phyloP scores from a whole-genome alignment of 2,888 invertebrate species.

The Rotaria sp. region DNA sequence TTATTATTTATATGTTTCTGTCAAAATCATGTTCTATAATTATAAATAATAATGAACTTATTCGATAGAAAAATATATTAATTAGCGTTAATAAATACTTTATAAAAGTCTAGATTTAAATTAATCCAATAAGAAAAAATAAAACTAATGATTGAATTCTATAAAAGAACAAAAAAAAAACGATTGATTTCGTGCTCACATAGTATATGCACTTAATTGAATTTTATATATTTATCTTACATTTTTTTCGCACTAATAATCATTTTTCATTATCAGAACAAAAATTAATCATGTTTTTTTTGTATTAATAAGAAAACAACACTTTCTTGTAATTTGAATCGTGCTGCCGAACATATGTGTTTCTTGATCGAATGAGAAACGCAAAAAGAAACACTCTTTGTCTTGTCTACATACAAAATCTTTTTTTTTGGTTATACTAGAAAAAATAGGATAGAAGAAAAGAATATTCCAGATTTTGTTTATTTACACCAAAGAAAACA shows the following conservation, averaged over 20 bases:
- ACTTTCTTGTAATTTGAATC: neutral
- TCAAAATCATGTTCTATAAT: too few relatives aligned
- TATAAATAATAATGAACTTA: too few relatives aligned
- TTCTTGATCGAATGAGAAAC: neutral
- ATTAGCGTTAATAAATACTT: too few relatives aligned
- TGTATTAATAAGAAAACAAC: neutral
- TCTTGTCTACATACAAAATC: neutral
- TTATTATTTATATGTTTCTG: too few relatives aligned
- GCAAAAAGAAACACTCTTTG: neutral
- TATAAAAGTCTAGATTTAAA: too few relatives aligned
- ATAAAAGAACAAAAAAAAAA: neutral
- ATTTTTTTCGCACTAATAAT: neutral
- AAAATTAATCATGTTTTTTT: neutral
- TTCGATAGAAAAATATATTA: too few relatives aligned
- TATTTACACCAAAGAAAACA: neutral
- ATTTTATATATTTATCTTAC: neutral
- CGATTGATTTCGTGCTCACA: neutral
- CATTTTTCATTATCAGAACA: neutral
- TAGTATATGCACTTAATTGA: neutral
- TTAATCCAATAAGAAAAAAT: too few relatives aligned
- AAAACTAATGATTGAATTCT: too few relatives aligned
- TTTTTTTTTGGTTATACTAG: neutral
- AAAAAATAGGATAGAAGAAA: neutral
- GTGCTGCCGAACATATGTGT: neutral
- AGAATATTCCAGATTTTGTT: slow-evolving; percentile 4